These are phyloP conservation scores for Charina bottae DNA, from an alignment of 2,113 vertebrate species.

Conservation along the genomic window DNA sequence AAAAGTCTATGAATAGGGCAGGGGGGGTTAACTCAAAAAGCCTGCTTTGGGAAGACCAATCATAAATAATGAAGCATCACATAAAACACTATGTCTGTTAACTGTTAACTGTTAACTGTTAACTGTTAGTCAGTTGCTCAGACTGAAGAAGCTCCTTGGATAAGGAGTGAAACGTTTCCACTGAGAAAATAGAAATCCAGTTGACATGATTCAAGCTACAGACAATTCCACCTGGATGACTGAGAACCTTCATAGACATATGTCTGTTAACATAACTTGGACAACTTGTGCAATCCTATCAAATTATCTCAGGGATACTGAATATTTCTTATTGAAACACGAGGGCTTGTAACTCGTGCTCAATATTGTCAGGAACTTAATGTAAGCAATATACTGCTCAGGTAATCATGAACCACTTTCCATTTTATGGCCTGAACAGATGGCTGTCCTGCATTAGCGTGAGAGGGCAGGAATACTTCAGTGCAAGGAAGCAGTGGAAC, in stretches of 20 bases:
- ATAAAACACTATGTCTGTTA: background rate
- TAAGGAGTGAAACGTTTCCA: no score
- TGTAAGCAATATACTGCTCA: slow-evolving; percentile 32
- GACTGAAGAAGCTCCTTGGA: no score
- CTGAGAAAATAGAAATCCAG: no score
- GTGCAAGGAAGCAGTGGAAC: slow-evolving; percentile 33
- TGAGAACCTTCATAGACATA: no score
- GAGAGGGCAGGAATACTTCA: slow-evolving; percentile 25
- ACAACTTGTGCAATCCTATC: background rate
- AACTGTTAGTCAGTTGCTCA: no score
- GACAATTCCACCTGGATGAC: no score
- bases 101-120: background rate
- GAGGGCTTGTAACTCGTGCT: background rate
- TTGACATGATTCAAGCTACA: no score
- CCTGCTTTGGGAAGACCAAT: background rate
- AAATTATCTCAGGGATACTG: background rate
- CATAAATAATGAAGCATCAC: background rate
- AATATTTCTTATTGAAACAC: background rate
- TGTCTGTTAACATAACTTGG: background rate
- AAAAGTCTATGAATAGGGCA: background rate
- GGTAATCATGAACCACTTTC: slow-evolving; percentile 44
- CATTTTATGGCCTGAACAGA: slow-evolving; percentile 43
- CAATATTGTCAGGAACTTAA: background rate
- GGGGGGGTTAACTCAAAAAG: background rate
- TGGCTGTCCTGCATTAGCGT: slow-evolving; percentile 26